A percentile compares a stretch with the other conserved stretches of the same genome.
Evolutionary conservation across 2,113 vertebrate genomes (phyloP).

Genomic region (Oenanthe melanoleuca): DNA sequence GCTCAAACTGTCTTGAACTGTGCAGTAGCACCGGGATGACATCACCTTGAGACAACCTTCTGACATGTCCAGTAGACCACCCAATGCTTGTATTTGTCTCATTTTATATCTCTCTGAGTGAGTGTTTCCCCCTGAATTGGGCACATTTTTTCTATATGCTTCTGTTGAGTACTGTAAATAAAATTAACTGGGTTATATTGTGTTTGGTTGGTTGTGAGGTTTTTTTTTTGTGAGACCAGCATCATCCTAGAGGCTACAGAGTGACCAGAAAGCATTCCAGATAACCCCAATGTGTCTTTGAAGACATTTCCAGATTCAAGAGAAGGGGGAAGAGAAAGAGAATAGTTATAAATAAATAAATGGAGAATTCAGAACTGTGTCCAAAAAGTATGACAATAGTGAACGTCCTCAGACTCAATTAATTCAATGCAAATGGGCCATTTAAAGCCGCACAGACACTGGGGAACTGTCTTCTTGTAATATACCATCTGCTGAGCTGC

Average conservation of each 20-base stretch:
- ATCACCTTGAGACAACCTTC: background rate
- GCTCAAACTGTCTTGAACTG: background rate
- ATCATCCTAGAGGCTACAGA: background rate
- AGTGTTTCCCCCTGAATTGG: background rate
- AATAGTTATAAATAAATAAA: background rate
- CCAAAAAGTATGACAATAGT: background rate
- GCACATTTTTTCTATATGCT: background rate
- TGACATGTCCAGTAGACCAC: background rate
- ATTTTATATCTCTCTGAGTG: background rate
- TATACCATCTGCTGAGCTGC: background rate
- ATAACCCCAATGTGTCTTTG: background rate
- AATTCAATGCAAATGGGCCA: background rate
- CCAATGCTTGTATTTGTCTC: background rate
- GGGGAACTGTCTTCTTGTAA: background rate
- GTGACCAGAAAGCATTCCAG: background rate
- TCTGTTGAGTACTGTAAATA: background rate
- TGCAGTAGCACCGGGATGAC: rapidly evolving
- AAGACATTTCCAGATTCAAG: background rate
- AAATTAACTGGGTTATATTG: background rate
- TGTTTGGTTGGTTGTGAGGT: background rate
- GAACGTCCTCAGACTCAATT: background rate
- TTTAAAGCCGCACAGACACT: background rate
- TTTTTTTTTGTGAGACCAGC: background rate
- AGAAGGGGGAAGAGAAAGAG: rapidly evolving
- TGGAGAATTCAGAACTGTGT: background rate